phyloP scores from a whole-genome alignment of 2,113 vertebrate genomes.

The Callipepla squamata region DNA sequence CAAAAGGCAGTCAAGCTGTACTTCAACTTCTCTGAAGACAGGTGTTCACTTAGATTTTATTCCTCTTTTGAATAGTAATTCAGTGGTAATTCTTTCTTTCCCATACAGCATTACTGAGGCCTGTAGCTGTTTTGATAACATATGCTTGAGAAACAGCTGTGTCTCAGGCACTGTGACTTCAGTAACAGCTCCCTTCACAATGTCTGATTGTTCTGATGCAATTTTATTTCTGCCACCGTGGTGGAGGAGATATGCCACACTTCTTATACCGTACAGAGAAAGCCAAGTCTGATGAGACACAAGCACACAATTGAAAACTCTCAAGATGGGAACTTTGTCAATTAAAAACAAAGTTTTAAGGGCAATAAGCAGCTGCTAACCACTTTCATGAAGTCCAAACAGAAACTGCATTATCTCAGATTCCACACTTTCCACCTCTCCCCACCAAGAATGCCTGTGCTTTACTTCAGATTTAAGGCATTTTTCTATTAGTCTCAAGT shows the following conservation, averaged over 20 bases:
- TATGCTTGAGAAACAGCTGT: slow-evolving; percentile 31
- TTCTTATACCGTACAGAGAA: background rate
- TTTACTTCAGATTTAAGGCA: background rate
- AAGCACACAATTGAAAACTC: background rate
- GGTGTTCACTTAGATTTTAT: background rate
- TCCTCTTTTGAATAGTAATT: background rate
- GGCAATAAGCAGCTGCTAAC: slow-evolving; percentile 42
- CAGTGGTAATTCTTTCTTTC: background rate
- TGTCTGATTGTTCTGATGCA: slow-evolving; percentile 25
- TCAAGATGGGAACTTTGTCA: background rate
- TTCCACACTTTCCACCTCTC: background rate
- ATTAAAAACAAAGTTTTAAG: slow-evolving; percentile 13
- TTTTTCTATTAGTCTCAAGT: slow-evolving; percentile 19
- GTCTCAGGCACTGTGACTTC: slow-evolving; percentile 12
- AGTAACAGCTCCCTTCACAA: background rate
- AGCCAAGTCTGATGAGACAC: background rate
- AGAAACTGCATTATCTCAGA: slow-evolving; percentile 25
- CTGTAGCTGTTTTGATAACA: slow-evolving; percentile 17
- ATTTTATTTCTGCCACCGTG: background rate
- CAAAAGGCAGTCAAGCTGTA: background rate
- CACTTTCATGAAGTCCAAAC: background rate
- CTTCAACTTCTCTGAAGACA: background rate
- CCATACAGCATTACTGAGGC: background rate
- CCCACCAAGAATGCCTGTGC: background rate
- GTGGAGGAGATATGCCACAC: background rate